These are phyloP conservation scores for Pomatostomus ruficeps DNA, from an alignment of 2,113 vertebrate genomes.

Conservation along the genomic window DNA sequence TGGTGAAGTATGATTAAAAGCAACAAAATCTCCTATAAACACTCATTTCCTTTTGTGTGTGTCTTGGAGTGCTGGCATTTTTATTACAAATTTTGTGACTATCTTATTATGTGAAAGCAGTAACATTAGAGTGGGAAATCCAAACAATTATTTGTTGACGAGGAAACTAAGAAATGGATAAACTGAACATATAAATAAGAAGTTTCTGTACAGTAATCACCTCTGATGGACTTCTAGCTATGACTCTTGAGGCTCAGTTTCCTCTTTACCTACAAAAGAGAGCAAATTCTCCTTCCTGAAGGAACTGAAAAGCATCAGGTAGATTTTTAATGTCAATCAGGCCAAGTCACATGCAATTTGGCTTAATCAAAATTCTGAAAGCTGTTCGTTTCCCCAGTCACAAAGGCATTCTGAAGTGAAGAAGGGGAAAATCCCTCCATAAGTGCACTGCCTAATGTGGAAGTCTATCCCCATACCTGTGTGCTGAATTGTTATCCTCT, in stretches of 20 bases:
- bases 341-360: not conserved
- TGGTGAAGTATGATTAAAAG: not conserved
- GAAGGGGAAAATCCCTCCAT: not conserved
- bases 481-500: constrained; percentile 82
- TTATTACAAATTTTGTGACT: not conserved
- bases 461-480: constrained; percentile 75
- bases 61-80: not conserved
- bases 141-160: not conserved
- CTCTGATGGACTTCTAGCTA: not conserved
- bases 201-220: not conserved
- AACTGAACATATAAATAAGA: not conserved
- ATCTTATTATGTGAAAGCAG: not conserved
- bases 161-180: not conserved
- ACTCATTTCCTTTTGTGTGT: not conserved
- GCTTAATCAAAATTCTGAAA: not conserved
- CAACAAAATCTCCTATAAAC: not conserved
- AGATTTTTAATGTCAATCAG: not conserved
- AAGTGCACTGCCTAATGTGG: not conserved
- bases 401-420: not conserved
- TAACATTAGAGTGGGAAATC: not conserved
- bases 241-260: not conserved
- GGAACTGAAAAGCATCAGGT: not conserved
- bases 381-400: not conserved
- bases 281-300: not conserved
- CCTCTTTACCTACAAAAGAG: not conserved